Evolutionary conservation across 2,113 vertebrate species (phyloP).

Genomic region (Platysternon megacephalum): DNA sequence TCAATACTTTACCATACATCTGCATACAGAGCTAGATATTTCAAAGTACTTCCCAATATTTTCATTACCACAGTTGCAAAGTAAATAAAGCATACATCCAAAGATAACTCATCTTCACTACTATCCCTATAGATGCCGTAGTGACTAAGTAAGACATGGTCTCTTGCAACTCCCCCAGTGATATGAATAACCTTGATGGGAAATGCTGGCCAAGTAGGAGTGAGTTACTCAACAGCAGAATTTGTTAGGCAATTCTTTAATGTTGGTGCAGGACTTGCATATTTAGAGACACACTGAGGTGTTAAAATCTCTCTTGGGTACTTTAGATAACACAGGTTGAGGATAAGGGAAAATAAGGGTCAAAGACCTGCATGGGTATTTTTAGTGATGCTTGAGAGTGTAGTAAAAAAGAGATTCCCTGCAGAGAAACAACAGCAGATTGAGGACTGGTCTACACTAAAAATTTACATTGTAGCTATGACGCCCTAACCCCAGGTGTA

Average conservation of each 20-base stretch:
- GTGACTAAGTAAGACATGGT: neutral
- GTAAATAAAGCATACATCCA: neutral
- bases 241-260: neutral
- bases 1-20: neutral
- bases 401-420: neutral
- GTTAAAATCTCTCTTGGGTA: constrained; percentile 22
- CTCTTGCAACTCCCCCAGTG: neutral
- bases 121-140: neutral
- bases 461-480: neutral
- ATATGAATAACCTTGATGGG: neutral
- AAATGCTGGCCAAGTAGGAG: neutral
- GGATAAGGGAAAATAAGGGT: constrained; percentile 35
- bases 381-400: constrained; percentile 20
- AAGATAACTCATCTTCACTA: neutral
- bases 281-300: constrained; percentile 7
- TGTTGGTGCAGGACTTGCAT: neutral
- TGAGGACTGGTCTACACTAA: neutral
- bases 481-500: neutral
- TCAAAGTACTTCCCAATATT: neutral
- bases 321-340: constrained; percentile 43
- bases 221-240: neutral
- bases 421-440: neutral
- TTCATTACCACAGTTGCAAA: neutral
- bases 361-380: constrained; percentile 28
- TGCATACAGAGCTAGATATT: neutral